Base-by-base conservation (phyloP, 2,888 invertebrate species). In the Petrophora chlorosata region DNA sequence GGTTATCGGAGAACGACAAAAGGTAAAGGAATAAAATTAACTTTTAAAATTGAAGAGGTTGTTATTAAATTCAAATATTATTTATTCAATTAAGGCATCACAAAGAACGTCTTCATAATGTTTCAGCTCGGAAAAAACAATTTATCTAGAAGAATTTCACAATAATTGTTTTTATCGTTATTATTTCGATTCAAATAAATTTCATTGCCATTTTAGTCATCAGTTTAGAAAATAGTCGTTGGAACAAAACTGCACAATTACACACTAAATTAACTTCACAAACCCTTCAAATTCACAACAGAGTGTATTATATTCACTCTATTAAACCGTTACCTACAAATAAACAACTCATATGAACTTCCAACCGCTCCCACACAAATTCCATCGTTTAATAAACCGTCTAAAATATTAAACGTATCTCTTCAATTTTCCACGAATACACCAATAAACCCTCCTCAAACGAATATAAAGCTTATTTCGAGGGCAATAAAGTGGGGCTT, bases 351-450 rank as follows among this genome's bases (percentile, higher is more conserved):
- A 33, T 39, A 38, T 10, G 28, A 26, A 28, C 38, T 26, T 7
- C 5, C 12, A 22, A 12, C 7, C 13, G 50, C 48, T 34, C 47
- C 54, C 44, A 51, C 43, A 46, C 49, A 41, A 51, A 44, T 34
- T 38, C 52, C 49, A 36, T 41, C 23, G 35, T 52, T 58, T 56
- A 59, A 56, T 61, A 56, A 53, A 58, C 56, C 53, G 46, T 43
- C 52, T 42, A 52, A 54, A 54, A 48, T 58, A 52, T 52, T 51
- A 43, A 49, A 39, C 38, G 16, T 42, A 42, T 17, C 25, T 45
- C 30, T 41, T 40, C 41, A 47, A 42, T 22, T 34, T 41, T 32
- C 12, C 32, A 2, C 28, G 9, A 41, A 41, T 35, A 32, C 32
- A 2, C 28, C 7, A 41, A 41, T 35, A 32, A 36, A 14, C 41